phyloP scores from a whole-genome alignment of 2,113 vertebrate genomes.

The Mormyrus lacerda region DNA sequence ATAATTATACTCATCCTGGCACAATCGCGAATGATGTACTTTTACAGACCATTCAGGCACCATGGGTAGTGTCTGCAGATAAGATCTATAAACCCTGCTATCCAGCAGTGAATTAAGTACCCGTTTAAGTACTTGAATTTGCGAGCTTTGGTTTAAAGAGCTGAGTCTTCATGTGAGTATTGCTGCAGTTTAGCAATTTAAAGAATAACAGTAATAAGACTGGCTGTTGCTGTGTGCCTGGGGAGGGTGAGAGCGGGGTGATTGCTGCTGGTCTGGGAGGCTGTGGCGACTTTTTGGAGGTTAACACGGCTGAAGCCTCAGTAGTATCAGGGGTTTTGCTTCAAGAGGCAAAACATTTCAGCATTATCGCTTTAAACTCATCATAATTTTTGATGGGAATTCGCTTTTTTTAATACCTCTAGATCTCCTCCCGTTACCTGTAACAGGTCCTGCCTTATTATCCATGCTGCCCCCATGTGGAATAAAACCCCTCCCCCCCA shows the following conservation, averaged over 20 bases:
- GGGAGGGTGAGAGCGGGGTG: background rate
- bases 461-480: background rate
- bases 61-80: background rate
- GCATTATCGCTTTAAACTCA: background rate
- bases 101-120: background rate
- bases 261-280: background rate
- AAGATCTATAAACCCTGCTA: background rate
- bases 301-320: background rate
- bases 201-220: background rate
- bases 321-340: background rate
- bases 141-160: background rate
- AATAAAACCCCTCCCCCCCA: background rate
- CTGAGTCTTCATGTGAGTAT: background rate
- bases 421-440: background rate
- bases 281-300: background rate
- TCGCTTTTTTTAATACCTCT: background rate
- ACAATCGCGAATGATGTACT: background rate
- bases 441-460: background rate
- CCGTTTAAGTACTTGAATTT: background rate
- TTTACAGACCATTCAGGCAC: background rate
- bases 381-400: background rate
- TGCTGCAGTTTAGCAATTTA: background rate
- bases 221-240: background rate
- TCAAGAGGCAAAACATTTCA: background rate
- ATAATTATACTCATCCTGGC: background rate